phyloP scores from a whole-genome alignment of 2,113 vertebrate species.

The Heterocephalus glaber region DNA sequence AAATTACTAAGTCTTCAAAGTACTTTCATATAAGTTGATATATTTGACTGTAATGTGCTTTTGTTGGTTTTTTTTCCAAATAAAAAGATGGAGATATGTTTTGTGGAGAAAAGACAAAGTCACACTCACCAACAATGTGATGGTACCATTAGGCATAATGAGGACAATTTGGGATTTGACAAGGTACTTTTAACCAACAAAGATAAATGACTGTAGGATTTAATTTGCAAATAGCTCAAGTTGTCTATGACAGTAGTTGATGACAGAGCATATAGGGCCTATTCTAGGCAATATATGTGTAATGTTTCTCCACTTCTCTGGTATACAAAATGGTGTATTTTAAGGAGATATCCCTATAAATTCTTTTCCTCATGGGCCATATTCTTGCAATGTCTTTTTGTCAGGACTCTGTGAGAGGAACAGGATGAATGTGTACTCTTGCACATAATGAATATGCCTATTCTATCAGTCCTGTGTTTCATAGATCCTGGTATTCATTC shows the following conservation, averaged over 20 bases:
- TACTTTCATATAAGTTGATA: conserved; percentile 52
- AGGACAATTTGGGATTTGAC: conserved; percentile 66
- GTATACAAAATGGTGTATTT: conserved; percentile 48
- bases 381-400: neutral
- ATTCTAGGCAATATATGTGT: conserved; percentile 2
- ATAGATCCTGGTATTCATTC: neutral
- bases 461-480: neutral
- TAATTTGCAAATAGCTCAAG: conserved; percentile 74
- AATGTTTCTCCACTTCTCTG: conserved; percentile 51
- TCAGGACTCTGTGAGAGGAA: conserved; percentile 28
- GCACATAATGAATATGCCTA: neutral
- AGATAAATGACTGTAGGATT: conserved; percentile 56
- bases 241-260: conserved; percentile 63
- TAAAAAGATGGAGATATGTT: conserved; percentile 2
- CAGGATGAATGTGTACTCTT: neutral
- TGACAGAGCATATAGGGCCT: conserved; percentile 19
- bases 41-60: conserved; percentile 70
- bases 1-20: conserved; percentile 17
- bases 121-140: conserved; percentile 32
- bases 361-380: neutral
- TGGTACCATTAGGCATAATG: conserved; percentile 9
- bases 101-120: conserved; percentile 15
- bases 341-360: conserved; percentile 35
- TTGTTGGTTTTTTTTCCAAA: conserved; percentile 51
- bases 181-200: conserved; percentile 70